Percentiles rank a stretch among this genome's conserved stretches.
Evolutionary conservation across 2,797 vertebrate species (phyloP).

Genomic region (Ctenopoma multispine): DNA sequence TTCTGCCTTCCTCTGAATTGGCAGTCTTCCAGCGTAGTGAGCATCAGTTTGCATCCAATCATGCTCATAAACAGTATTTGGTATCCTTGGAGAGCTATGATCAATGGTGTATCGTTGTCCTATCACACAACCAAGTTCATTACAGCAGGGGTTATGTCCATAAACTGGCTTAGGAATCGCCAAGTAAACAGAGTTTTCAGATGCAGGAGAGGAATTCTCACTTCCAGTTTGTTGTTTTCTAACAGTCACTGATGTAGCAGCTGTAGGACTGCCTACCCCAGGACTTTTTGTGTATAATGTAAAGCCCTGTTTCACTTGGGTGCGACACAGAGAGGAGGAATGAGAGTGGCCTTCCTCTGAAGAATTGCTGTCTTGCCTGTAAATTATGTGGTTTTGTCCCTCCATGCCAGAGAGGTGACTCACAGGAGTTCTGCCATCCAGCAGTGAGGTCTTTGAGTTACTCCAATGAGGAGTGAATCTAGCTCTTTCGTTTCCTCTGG

Average conservation of each 20-base stretch:
- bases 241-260: conserved; percentile 54
- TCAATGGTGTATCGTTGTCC: conserved; percentile 76
- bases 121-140: conserved; percentile 79
- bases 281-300: conserved; percentile 71
- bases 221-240: conserved; percentile 62
- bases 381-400: conserved; percentile 74
- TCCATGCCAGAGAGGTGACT: conserved; percentile 75
- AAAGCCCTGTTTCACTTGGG: conserved; percentile 75
- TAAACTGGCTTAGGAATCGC: conserved; percentile 91
- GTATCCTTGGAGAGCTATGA: conserved; percentile 60
- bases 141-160: conserved; percentile 83
- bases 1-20: conserved; percentile 69
- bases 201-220: conserved; percentile 49
- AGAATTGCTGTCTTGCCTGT: conserved; percentile 77
- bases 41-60: conserved; percentile 69
- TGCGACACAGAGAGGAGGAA: conserved; percentile 63
- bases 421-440: conserved; percentile 67
- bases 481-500: conserved; percentile 73
- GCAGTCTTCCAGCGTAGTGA: conserved; percentile 60
- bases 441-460: conserved; percentile 62
- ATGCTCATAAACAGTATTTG: conserved; percentile 70
- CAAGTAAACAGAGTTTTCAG: conserved; percentile 76
- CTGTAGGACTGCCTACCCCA: conserved; percentile 55
- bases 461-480: conserved; percentile 79
- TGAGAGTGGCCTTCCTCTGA: conserved; percentile 72